phyloP scores from a whole-genome alignment of 2,888 invertebrate genomes.

The Scaptomyza parva region DNA sequence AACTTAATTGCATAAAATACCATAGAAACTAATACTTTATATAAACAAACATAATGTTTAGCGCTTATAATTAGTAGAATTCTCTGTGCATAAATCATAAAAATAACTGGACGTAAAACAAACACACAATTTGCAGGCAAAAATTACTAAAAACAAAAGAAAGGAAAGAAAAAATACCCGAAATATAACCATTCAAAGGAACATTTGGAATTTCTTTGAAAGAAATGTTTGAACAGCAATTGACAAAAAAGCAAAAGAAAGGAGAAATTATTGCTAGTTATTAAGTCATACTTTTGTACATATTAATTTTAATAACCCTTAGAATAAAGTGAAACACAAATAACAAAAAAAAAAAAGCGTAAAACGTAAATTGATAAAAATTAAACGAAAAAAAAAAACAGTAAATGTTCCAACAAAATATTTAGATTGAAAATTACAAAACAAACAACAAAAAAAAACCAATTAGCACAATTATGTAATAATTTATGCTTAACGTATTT shows the following conservation, averaged over 20 bases:
- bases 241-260: conserved; percentile 8
- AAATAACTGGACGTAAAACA: conserved; percentile 12
- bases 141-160: conserved; percentile 8
- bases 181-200: no score
- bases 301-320: conserved; percentile 70
- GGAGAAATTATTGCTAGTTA: conserved; percentile 52
- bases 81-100: conserved; percentile 54
- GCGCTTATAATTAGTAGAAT: conserved; percentile 74
- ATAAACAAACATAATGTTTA: conserved; percentile 70
- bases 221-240: conserved; percentile 39
- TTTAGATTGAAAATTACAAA: conserved; percentile 20
- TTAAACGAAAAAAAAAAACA: conserved; percentile 5
- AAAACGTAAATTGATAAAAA: conserved; percentile 55
- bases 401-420: conserved; percentile 43
- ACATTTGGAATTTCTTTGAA: conserved; percentile 48
- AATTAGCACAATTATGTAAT: conserved; percentile 75
- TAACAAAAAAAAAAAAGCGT: conserved; percentile 54
- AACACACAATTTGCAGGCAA: conserved; percentile 9
- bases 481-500: conserved; percentile 72
- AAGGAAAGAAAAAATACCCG: no score
- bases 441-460: conserved; percentile 53
- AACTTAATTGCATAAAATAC: conserved; percentile 45
- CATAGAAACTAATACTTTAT: conserved; percentile 55
- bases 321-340: conserved; percentile 69
- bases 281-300: conserved; percentile 65